Conservation (phyloP, 2,113 vertebrate species). For the Rhinopomastus cyanomelas region DNA sequence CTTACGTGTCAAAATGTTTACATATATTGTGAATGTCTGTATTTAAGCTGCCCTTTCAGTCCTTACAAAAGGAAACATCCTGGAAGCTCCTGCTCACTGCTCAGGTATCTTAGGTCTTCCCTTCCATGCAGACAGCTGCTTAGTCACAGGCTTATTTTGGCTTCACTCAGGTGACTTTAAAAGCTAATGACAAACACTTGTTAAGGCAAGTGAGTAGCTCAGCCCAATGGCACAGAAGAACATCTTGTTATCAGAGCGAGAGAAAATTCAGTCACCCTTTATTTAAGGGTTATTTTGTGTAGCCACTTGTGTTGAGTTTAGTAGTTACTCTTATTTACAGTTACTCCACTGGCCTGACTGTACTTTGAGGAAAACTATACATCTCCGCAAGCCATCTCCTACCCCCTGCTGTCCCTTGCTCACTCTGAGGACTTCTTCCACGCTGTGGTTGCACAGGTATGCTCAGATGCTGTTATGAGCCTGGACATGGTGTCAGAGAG, state of each 20-base stretch:
- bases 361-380: neutral
- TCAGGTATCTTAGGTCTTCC: neutral
- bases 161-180: conserved; percentile 21
- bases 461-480: neutral
- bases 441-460: neutral
- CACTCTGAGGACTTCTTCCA: neutral
- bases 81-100: neutral
- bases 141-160: neutral
- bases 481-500: neutral
- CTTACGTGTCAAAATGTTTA: neutral
- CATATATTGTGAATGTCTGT: neutral
- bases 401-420: neutral
- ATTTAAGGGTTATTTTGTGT: neutral
- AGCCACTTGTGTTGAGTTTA: neutral
- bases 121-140: neutral
- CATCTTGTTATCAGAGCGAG: neutral
- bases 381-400: neutral
- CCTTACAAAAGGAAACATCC: neutral
- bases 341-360: neutral
- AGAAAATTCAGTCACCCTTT: neutral
- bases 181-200: conserved; percentile 27
- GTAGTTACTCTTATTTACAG: neutral
- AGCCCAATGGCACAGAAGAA: neutral
- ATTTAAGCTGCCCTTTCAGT: neutral
- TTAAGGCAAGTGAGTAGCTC: neutral